phyloP scores from a whole-genome alignment of 1,140 invertebrate genomes.

The Papilio machaon region DNA sequence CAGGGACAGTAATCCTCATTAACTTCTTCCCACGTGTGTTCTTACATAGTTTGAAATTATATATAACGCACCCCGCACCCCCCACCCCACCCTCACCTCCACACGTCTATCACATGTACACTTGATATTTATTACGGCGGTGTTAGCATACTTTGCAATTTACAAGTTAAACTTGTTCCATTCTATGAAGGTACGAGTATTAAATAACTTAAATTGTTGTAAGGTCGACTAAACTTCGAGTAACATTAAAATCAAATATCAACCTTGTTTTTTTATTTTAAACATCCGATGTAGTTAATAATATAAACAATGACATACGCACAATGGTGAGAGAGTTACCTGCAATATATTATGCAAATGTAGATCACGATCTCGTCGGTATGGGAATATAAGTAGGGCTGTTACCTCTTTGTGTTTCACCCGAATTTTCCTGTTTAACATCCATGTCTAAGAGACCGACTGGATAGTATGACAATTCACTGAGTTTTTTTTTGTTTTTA shows the following conservation, averaged over 20 bases:
- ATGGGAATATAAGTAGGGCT: not conserved
- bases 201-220: no score
- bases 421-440: not conserved
- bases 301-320: not conserved
- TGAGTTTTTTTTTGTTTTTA: no score
- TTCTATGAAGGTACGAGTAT: no score
- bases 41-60: slow-evolving; percentile 42
- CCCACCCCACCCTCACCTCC: not conserved
- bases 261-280: no score
- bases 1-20: slow-evolving; percentile 39
- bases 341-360: not conserved
- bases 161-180: not conserved
- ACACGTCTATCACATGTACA: not conserved
- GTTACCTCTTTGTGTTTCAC: not conserved
- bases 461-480: no score
- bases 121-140: not conserved
- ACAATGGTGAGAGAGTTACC: not conserved
- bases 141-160: not conserved
- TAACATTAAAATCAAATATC: no score
- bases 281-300: not conserved
- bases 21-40: slow-evolving; percentile 45
- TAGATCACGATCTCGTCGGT: not conserved
- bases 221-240: no score
- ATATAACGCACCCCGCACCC: slow-evolving; percentile 39
- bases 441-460: no score